Percentiles rank a stretch among this genome's conserved stretches.
Conservation (phyloP, 2,113 vertebrate genomes). For the Rhadina sibilatrix region DNA sequence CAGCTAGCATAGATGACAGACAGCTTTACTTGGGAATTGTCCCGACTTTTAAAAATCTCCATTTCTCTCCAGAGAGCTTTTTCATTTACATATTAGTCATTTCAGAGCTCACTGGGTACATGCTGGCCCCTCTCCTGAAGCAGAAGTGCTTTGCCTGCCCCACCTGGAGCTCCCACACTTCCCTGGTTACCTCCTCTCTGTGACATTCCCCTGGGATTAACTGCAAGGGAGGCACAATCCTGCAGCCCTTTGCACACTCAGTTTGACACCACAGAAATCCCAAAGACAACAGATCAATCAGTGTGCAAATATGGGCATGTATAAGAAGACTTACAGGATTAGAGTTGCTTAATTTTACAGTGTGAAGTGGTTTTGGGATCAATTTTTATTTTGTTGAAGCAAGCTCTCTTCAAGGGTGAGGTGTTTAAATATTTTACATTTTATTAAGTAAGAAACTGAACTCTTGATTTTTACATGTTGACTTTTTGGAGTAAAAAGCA, state of each 20-base stretch:
- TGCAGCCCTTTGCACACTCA: not conserved
- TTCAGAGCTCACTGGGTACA: not conserved
- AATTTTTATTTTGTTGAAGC: not conserved
- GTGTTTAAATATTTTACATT: not conserved
- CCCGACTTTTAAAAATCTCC: not conserved
- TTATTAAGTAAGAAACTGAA: not conserved
- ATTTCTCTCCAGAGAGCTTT: constrained; percentile 8
- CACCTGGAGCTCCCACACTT: not conserved
- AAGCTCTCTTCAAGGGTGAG: not conserved
- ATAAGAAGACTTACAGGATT: not conserved
- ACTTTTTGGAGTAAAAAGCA: not conserved
- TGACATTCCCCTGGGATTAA: not conserved
- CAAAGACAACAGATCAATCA: not conserved
- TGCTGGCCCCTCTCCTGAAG: not conserved
- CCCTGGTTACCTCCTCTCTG: not conserved
- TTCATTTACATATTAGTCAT: not conserved
- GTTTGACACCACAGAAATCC: not conserved
- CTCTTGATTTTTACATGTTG: not conserved
- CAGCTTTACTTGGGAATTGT: constrained; percentile 19
- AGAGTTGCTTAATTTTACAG: not conserved
- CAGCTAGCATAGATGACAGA: not conserved
- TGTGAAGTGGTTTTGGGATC: not conserved
- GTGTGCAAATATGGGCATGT: not conserved
- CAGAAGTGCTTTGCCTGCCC: not conserved
- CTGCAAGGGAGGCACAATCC: not conserved